phyloP scores from a whole-genome alignment of 2,113 vertebrate genomes.

The Thymallus thymallus region DNA sequence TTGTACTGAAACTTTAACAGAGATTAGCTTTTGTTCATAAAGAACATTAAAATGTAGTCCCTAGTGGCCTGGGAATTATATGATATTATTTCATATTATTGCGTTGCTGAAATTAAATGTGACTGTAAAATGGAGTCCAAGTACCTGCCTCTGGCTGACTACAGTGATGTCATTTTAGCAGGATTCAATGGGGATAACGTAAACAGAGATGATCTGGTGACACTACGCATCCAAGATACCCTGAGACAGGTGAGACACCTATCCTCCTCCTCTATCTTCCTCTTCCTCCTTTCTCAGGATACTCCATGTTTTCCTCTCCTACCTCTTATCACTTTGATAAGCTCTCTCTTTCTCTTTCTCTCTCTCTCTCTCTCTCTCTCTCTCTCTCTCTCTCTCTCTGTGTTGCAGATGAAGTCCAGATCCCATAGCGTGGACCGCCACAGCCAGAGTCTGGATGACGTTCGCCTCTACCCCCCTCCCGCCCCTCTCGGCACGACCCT shows the following conservation, averaged over 20 bases:
- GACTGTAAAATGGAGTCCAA: no score
- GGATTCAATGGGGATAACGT: constrained; percentile 48
- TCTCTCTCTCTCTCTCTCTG: not conserved
- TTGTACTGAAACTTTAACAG: not conserved
- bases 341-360: no score
- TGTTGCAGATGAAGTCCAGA: constrained; percentile 59
- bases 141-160: not conserved
- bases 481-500: constrained; percentile 53
- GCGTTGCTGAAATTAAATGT: no score
- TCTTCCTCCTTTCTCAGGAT: not conserved
- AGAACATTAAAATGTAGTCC: not conserved
- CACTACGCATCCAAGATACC: constrained; percentile 59
- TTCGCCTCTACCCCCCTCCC: constrained; percentile 61
- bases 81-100: not conserved
- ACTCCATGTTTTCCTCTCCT: not conserved
- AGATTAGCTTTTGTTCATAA: not conserved
- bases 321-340: no score
- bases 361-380: no score
- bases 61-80: not conserved
- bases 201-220: constrained; percentile 45
- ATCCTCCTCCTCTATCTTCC: not conserved
- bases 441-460: constrained; percentile 79
- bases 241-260: constrained; percentile 72
- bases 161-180: constrained; percentile 43
- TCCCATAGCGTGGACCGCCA: constrained; percentile 61